A percentile compares a stretch with the other conserved stretches of the same genome.
Evolutionary conservation across 2,888 invertebrate species (phyloP).

Genomic region (Salpingus planirostris): DNA sequence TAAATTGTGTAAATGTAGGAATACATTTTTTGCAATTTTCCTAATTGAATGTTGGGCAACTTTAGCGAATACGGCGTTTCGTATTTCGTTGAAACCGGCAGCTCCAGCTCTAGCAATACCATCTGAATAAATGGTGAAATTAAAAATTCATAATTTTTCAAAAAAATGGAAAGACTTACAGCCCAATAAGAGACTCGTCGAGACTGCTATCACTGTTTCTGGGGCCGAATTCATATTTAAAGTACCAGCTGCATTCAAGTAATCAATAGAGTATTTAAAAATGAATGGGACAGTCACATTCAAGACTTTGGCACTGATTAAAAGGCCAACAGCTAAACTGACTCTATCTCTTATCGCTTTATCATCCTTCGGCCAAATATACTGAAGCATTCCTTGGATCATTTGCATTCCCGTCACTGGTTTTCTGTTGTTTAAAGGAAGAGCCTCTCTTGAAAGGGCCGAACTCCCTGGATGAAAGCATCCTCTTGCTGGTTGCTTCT

Average conservation of each 20-base stretch:
- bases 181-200: slow-evolving; percentile 73
- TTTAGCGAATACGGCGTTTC: slow-evolving; percentile 95
- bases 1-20: slow-evolving; percentile 88
- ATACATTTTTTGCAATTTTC: slow-evolving; percentile 88
- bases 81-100: slow-evolving; percentile 88
- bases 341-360: slow-evolving; percentile 68
- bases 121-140: slow-evolving; percentile 55
- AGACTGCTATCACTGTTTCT: slow-evolving; percentile 68
- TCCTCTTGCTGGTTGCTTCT: slow-evolving; percentile 52
- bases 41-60: slow-evolving; percentile 97
- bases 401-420: slow-evolving; percentile 67
- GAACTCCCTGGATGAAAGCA: slow-evolving; percentile 90
- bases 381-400: slow-evolving; percentile 78
- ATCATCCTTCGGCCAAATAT: slow-evolving; percentile 95
- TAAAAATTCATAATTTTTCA: not conserved
- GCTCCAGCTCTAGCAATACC: slow-evolving; percentile 87
- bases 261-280: slow-evolving; percentile 89
- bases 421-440: slow-evolving; percentile 46
- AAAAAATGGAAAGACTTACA: slow-evolving; percentile 72
- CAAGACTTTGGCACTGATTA: slow-evolving; percentile 76
- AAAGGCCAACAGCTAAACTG: slow-evolving; percentile 67
- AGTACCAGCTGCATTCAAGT: slow-evolving; percentile 58
- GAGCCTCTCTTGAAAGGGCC: slow-evolving; percentile 44
- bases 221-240: slow-evolving; percentile 72
- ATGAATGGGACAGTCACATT: slow-evolving; percentile 93